A percentile compares a stretch with the other conserved stretches of the same genome.
Evolutionary conservation across 2,113 vertebrate genomes (phyloP).

Genomic region (Atherinomorus stipes): DNA sequence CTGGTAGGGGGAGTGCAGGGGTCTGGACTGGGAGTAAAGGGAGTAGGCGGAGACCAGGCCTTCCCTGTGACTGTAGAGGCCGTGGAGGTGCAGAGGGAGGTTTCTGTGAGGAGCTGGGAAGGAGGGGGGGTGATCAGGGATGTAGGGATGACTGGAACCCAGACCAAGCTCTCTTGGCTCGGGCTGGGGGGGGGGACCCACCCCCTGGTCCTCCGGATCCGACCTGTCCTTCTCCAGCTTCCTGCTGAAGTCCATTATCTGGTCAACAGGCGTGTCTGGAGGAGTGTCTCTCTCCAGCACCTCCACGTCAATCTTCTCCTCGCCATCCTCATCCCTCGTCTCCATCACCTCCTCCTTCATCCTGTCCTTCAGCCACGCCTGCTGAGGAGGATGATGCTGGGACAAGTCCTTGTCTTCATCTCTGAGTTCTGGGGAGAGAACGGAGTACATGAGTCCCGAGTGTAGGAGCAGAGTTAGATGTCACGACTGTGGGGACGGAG

Average conservation of each 20-base stretch:
- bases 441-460: neutral
- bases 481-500: too few relatives aligned
- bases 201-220: too few relatives aligned
- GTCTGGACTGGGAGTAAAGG: conserved; percentile 70
- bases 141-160: conserved; percentile 23
- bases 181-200: conserved; percentile 30
- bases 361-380: conserved; percentile 34
- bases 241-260: conserved; percentile 79
- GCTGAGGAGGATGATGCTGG: conserved; percentile 69
- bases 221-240: conserved; percentile 58
- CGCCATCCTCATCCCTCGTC: conserved; percentile 60
- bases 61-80: conserved; percentile 76
- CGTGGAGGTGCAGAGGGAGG: conserved; percentile 71
- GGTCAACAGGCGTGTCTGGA: conserved; percentile 78
- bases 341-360: conserved; percentile 61
- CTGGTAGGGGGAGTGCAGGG: conserved; percentile 69
- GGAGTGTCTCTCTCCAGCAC: conserved; percentile 78
- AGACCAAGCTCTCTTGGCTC: conserved; percentile 46
- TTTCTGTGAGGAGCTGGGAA: conserved; percentile 37
- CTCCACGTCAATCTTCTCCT: conserved; percentile 77
- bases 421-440: conserved; percentile 58
- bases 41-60: conserved; percentile 76
- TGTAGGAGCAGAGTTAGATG: neutral
- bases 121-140: conserved; percentile 10
- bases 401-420: conserved; percentile 37